phyloP scores from a whole-genome alignment of 2,888 invertebrate genomes.

The Thysanoteuthis rhombus region DNA sequence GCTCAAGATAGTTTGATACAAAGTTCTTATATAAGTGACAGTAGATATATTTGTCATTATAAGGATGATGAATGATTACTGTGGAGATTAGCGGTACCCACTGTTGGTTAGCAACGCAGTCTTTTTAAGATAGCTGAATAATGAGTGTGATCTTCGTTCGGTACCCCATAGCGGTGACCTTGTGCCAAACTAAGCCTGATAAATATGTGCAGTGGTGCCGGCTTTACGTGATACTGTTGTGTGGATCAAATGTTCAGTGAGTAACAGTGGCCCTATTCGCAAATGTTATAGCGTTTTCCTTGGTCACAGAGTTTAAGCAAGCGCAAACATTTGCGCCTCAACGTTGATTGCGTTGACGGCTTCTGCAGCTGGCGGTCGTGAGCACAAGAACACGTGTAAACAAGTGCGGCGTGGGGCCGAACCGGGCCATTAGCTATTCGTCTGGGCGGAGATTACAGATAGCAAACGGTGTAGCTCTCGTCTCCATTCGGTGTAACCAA shows the following conservation, averaged over 20 bases:
- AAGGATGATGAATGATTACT: neutral
- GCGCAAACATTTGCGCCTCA: neutral
- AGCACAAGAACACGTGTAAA: neutral
- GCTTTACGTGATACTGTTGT: too few relatives aligned
- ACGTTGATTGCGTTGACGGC: neutral
- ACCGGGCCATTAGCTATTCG: neutral
- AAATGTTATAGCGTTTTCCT: too few relatives aligned
- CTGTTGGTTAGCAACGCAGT: too few relatives aligned
- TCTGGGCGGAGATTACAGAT: neutral
- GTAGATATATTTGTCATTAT: neutral
- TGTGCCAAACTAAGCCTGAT: neutral
- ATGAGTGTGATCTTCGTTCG: too few relatives aligned
- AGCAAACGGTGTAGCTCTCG: neutral
- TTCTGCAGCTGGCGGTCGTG: neutral
- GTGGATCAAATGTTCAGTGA: too few relatives aligned
- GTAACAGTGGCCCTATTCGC: too few relatives aligned
- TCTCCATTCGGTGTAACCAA: neutral
- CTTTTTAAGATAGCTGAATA: neutral
- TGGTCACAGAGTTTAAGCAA: neutral
- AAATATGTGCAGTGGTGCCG: neutral
- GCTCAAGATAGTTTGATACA: too few relatives aligned
- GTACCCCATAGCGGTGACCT: neutral
- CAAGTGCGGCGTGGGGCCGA: neutral
- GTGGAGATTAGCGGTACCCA: too few relatives aligned
- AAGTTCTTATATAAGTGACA: neutral